Conservation (phyloP, 2,888 invertebrate species). For the Caenorhabditis sulstoni region DNA sequence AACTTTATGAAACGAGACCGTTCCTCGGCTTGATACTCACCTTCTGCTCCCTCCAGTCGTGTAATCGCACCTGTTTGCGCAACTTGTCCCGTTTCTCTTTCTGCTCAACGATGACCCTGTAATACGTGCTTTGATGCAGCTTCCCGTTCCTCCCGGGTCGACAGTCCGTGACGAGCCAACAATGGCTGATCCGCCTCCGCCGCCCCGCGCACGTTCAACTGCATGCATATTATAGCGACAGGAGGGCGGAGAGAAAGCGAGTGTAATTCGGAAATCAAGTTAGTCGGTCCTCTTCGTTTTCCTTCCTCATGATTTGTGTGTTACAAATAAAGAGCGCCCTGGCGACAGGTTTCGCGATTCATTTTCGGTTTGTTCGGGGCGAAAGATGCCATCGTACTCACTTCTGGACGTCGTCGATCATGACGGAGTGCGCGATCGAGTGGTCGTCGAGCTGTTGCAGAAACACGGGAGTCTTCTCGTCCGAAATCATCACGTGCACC, state of each 20-base stretch:
- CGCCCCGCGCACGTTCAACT: conserved; percentile 5
- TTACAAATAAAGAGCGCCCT: conserved; percentile 3
- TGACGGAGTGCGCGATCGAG: conserved; percentile 71
- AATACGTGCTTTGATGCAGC: conserved; percentile 18
- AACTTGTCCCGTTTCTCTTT: conserved; percentile 65
- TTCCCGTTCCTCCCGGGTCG: conserved; percentile 2
- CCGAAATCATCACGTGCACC: conserved; percentile 78
- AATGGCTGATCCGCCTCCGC: conserved; percentile 15
- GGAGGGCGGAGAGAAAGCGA: conserved; percentile 4
- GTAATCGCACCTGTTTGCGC: conserved; percentile 62
- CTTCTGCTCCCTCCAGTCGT: conserved; percentile 71
- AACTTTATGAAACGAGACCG: no score
- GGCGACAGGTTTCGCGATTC: conserved; percentile 12
- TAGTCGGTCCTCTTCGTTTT: conserved; percentile 4
- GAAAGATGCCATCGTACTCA: conserved; percentile 40
- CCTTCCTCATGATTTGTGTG: conserved; percentile 3
- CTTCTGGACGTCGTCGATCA: conserved; percentile 79
- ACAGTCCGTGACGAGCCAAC: conserved; percentile 22
- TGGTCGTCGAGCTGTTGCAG: conserved; percentile 59
- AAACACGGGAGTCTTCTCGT: conserved; percentile 62
- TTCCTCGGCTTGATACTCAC: no score
- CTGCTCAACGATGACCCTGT: conserved; percentile 76
- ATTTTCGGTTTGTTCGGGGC: background rate
- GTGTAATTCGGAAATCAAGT: conserved; percentile 21
- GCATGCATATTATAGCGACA: conserved; percentile 14